Base-by-base conservation (phyloP, 2,888 invertebrate genomes). In the Brenthis hecate region DNA sequence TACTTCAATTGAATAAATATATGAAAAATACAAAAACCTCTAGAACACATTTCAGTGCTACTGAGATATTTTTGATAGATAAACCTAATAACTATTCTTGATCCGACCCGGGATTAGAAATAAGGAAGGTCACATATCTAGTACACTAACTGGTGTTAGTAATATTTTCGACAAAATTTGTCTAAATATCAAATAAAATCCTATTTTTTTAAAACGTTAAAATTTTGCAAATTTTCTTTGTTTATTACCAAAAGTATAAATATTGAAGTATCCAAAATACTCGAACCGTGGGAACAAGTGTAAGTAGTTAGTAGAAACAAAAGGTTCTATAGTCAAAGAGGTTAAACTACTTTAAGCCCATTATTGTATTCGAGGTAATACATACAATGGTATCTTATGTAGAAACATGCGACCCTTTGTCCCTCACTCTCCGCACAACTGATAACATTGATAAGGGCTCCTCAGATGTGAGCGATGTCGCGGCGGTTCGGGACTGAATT, bases 381-480 rank as follows among this genome's bases (percentile, higher is more conserved):
- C 28, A 48, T 8, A 60, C 60, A 60, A 60, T 60, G 16, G 50
- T 13, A 14, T 14, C 14, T n/a, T 28, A 48, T 58, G 48, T 48
- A 6, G 4, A 19, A 11, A 13, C 19, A 6, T 43, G 48, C 28
- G 60, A 13, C 48, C 60, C 16, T 60, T 60, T 60, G 60, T 60
- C 13, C n/a, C 48, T 28, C 48, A 1, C 58, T 28, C 36, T 48
- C 48, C 19, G 58, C 8, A 11, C 53, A 2, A 28, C 48, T 28
- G 60, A 60, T 60, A 60, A 60, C 48, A 3, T 43, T 43, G 60
- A 50, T 60, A 50, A 48, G 4, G 32, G 6, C 6, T 60, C 28
- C 4, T 60, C 2, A 60, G 60, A 60, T n/a, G 60, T 60, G 13
- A 50, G 48, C 50, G 60, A 60, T 48, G 48, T 58, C 58, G 28